Base-by-base conservation (phyloP, 2,113 vertebrate species). In the Empidonax traillii region DNA sequence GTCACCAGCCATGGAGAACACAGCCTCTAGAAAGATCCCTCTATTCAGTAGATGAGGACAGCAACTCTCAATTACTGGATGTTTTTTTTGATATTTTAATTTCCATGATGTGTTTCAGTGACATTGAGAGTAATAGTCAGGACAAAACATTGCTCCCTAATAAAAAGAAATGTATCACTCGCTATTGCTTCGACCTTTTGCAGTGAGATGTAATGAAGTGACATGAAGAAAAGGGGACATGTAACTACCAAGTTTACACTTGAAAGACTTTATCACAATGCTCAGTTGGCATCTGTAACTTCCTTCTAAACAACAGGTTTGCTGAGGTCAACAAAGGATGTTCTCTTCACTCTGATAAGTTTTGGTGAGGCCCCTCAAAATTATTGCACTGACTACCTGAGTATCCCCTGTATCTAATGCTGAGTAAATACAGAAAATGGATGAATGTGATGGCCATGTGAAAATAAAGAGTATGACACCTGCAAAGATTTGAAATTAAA, bases 141-240 rank as follows among this genome's bases (percentile, higher is more conserved):
- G 53, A 72, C 18, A 79, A 94, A 91, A 9, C 14, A 47, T 41
- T 65, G 44, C 76, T 89, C 30, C 25, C 53, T 69, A 78, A 78
- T 68, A 62, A 65, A 91, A 87, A 53, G 66, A 76, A 89, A 87
- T 73, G 25, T 30, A 62, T 87, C 49, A 43, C 27, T 58, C 20
- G 41, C 69, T 89, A 53, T 65, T 31, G 37, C 81, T 84, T 80
- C 76, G 80, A 82, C 77, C 73, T 95, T 81, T 87, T 87, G 31
- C 81, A 92, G 30, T 49, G 43, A 79, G 49, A 76, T n/a, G 14
- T 72, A 82, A 91, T 87, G 56, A 94, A 87, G 66, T 68, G 71
- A 76, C 76, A 61, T 56, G 71, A 89, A 61, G 65, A 76, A 72
- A 93, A 92, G 37, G 28, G 16, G 43, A 24, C 23, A 35, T 20